Evolutionary conservation across 1,140 invertebrate genomes (phyloP), one percentile per base, ranked within the genome.

Genomic region (Drosophila sechellia): DNA sequence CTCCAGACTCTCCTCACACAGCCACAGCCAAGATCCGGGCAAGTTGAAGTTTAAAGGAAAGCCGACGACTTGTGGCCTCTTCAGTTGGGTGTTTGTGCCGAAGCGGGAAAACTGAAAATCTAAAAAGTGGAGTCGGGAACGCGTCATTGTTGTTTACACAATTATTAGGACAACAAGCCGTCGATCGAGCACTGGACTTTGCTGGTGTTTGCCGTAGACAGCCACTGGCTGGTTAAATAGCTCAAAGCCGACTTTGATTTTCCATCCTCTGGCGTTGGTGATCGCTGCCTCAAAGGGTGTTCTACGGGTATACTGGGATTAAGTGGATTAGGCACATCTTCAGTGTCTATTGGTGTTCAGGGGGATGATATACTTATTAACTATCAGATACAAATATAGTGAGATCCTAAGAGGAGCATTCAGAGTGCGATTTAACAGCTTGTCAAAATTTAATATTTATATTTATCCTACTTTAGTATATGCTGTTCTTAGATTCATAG

Each of bases 91-190:
- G 50, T 74, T 61, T 71, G 59, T 50, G 49, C 54, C 48, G 27
- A 34, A 50, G 48, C 48, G 48, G 54, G 60, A 72, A 61, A 61
- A 40, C 53, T 57, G 58, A 57, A 61, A 60, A 60, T 53, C 63
- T 64, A 65, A 52, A 74, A 64, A 43, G 49, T 66, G 58, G 59
- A 79, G 77, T 64, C 68, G 81, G 74, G 74, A 70, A 90, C 86
- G 87, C 87, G 87, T 90, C 87, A 90, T 90, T 87, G 87, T 90
- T 90, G 87, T 90, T 90, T 90, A 87, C 87, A 90, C 87, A 90
- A 90, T 90, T 90, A 90, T 90, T 90, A 90, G 87, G 87, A 90
- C 87, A 90, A 90, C 87, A 90, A 90, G 87, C 84, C 84, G 84
- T 79, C 84, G 76, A 87, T 87, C 84, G 79, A 59, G 61, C 59